Percentiles rank a stretch among this genome's conserved stretches.
Conservation (phyloP, 2,113 vertebrate genomes). For the Oceanites oceanicus region DNA sequence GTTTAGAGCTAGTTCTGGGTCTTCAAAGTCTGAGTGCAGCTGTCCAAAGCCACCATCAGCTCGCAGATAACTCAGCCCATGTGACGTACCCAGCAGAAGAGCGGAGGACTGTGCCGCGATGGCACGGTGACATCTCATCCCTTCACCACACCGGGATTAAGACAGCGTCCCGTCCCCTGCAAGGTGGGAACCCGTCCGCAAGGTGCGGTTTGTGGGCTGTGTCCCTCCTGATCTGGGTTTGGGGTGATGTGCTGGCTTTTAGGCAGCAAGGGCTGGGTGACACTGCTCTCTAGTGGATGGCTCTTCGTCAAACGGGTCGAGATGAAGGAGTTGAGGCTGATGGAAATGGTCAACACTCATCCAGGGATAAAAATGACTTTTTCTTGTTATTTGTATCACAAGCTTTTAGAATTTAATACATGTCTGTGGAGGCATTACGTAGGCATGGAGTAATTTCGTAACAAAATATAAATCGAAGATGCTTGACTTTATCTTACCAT, state of each 20-base stretch:
- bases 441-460: neutral
- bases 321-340: neutral
- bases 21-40: neutral
- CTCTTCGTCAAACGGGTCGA: rapidly evolving
- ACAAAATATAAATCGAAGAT: neutral
- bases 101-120: neutral
- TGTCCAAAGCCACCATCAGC: neutral
- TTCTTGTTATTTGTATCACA: neutral
- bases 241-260: neutral
- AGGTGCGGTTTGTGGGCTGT: neutral
- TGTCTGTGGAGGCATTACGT: neutral
- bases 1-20: neutral
- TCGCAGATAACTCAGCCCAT: neutral
- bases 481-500: neutral
- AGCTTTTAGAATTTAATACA: rapidly evolving
- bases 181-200: neutral
- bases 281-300: neutral
- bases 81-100: neutral
- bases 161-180: rapidly evolving
- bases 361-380: neutral
- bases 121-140: neutral
- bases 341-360: neutral
- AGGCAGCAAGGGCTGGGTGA: neutral
- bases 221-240: neutral
- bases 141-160: neutral